Percentiles rank a stretch among this genome's conserved stretches.
phyloP scores from a whole-genome alignment of 2,113 vertebrate genomes.

The Rhabdornis inornatus region DNA sequence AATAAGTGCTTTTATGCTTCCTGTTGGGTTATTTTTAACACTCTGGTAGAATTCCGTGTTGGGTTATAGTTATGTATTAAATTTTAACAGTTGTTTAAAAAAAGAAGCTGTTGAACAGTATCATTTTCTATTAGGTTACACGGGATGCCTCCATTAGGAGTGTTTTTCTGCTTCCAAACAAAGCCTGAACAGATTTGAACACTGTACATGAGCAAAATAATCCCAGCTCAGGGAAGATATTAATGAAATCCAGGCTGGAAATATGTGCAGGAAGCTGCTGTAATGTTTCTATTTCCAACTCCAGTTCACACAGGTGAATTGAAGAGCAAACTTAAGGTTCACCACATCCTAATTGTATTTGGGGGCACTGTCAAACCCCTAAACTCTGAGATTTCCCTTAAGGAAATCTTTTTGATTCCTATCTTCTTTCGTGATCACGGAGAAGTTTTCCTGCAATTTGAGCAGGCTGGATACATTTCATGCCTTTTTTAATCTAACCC shows the following conservation, averaged over 20 bases:
- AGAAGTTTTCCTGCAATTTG: neutral
- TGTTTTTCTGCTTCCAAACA: constrained; percentile 30
- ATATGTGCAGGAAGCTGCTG: constrained; percentile 3
- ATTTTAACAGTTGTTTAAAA: constrained; percentile 18
- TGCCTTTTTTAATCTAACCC: neutral
- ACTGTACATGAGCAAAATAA: neutral
- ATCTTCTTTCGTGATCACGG: constrained; percentile 1
- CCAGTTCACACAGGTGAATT: constrained; percentile 25
- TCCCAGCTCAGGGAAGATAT: constrained; percentile 6
- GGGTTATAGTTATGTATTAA: constrained; percentile 27
- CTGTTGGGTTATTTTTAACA: constrained; percentile 62
- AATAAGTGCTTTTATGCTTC: constrained; percentile 58
- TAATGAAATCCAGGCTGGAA: constrained; percentile 48
- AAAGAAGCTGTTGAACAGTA: neutral
- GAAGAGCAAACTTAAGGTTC: constrained; percentile 31
- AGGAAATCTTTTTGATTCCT: neutral
- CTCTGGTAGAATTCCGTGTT: neutral
- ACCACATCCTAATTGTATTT: constrained; percentile 11
- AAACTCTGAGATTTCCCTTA: constrained; percentile 5
- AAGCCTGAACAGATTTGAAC: constrained; percentile 16
- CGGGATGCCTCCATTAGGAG: neutral
- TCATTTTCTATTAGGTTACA: neutral
- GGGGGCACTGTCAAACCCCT: neutral
- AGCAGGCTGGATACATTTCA: neutral
- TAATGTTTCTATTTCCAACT: constrained; percentile 1